Conservation (phyloP, 2,888 invertebrate species). For the Nomada flava region DNA sequence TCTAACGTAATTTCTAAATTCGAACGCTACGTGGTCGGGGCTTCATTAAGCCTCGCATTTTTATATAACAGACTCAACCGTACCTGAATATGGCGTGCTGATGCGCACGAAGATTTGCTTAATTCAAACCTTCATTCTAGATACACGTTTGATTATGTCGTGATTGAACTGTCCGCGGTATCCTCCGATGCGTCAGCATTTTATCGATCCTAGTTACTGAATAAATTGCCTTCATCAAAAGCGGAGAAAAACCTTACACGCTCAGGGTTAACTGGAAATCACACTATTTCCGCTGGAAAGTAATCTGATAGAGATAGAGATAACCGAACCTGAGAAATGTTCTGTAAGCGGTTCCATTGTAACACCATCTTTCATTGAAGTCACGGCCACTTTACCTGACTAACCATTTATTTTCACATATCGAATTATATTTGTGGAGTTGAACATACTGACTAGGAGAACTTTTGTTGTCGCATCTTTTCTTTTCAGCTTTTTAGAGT, state of each 20-base stretch:
- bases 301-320: slow-evolving; percentile 49
- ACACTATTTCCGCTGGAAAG: slow-evolving; percentile 3
- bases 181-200: background rate
- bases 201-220: background rate
- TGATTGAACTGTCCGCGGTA: background rate
- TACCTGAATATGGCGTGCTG: slow-evolving; percentile 70
- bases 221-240: background rate
- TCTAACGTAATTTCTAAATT: slow-evolving; percentile 70
- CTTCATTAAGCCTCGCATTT: slow-evolving; percentile 80
- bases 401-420: background rate
- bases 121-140: slow-evolving; percentile 23
- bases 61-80: slow-evolving; percentile 79
- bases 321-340: slow-evolving; percentile 26
- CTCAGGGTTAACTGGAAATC: slow-evolving; percentile 9
- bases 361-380: slow-evolving; percentile 13
- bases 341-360: slow-evolving; percentile 14
- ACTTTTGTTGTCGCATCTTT: background rate
- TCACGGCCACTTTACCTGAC: background rate
- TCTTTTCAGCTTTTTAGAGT: background rate
- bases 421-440: background rate
- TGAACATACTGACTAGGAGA: background rate
- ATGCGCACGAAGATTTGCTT: slow-evolving; percentile 57
- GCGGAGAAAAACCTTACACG: slow-evolving; percentile 18
- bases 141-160: background rate
- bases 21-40: slow-evolving; percentile 67